Evolutionary conservation across 2,888 invertebrate species (phyloP).

Genomic region (Chrysopilus asiliformis): DNA sequence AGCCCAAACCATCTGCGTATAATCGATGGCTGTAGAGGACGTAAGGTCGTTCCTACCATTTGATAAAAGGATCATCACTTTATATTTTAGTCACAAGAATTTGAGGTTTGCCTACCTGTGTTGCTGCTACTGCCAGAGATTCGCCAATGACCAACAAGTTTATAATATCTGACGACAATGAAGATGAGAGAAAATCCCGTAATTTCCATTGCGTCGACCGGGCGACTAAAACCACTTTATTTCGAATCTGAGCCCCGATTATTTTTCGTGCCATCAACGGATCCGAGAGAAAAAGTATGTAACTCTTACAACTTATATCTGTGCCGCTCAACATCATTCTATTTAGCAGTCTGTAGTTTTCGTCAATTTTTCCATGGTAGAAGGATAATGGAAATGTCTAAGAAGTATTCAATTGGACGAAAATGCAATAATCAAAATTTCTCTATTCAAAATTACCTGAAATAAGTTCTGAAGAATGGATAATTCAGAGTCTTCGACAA

Average conservation of each 20-base stretch:
- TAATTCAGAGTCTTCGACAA: conserved; percentile 42
- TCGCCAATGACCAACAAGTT: conserved; percentile 57
- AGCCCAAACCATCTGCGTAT: conserved; percentile 58
- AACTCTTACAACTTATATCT: conserved; percentile 45
- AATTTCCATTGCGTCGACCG: conserved; percentile 63
- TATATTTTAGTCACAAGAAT: background rate
- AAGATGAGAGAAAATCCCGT: conserved; percentile 51
- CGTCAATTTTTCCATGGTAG: conserved; percentile 48
- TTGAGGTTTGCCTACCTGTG: conserved; percentile 33
- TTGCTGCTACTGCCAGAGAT: conserved; percentile 42
- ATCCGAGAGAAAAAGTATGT: conserved; percentile 52
- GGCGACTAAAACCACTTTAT: conserved; percentile 52
- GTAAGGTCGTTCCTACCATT: conserved; percentile 48
- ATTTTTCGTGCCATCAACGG: conserved; percentile 43
- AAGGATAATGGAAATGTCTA: conserved; percentile 40
- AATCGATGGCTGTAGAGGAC: conserved; percentile 62
- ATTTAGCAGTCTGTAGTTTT: conserved; percentile 37
- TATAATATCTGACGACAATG: conserved; percentile 48
- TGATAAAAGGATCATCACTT: background rate
- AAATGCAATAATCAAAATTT: too few species aligned
- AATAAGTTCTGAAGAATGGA: conserved; percentile 46
- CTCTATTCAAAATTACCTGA: conserved; percentile 25
- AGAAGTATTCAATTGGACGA: too few species aligned
- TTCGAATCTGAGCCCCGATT: conserved; percentile 47
- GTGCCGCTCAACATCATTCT: conserved; percentile 23